Percentiles rank a stretch among this genome's conserved stretches.
These are phyloP conservation scores for Montipora sp. DNA, from an alignment of 64 coral and sea anemone species.

Conservation along the genomic window DNA sequence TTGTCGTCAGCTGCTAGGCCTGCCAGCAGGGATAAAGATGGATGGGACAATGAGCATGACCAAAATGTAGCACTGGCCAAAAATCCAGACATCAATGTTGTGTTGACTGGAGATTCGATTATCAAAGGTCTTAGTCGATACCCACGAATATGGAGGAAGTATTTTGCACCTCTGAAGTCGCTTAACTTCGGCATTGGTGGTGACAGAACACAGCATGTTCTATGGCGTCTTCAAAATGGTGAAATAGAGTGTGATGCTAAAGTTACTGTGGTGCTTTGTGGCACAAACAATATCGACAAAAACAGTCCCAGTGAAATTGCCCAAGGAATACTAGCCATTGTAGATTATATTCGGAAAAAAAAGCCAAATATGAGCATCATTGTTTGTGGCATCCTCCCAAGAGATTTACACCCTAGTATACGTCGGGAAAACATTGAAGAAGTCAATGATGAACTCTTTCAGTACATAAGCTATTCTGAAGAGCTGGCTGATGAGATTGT, in stretches of 20 bases:
- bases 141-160: constrained; percentile 86
- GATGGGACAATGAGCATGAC: constrained; percentile 73
- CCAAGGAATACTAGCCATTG: constrained; percentile 83
- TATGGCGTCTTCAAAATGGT: constrained; percentile 93
- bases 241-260: constrained; percentile 87
- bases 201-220: constrained; percentile 94
- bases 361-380: constrained; percentile 71
- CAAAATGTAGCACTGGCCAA: constrained; percentile 57
- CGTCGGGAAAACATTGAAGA: constrained; percentile 75
- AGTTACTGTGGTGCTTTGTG: constrained; percentile 85
- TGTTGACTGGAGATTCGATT: constrained; percentile 90
- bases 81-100: constrained; percentile 46
- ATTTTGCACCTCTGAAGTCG: constrained; percentile 76
- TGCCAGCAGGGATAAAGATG: constrained; percentile 68
- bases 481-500: constrained; percentile 79
- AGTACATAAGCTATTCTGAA: constrained; percentile 89
- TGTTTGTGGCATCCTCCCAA: constrained; percentile 85
- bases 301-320: constrained; percentile 81
- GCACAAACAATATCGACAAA: constrained; percentile 96
- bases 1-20: constrained; percentile 60
- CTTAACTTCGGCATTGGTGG: constrained; percentile 96
- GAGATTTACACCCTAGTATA: constrained; percentile 73
- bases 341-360: constrained; percentile 79
- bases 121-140: constrained; percentile 96
- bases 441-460: constrained; percentile 80